phyloP scores from a whole-genome alignment of 2,888 invertebrate genomes.

The Leptinotarsa juncta region DNA sequence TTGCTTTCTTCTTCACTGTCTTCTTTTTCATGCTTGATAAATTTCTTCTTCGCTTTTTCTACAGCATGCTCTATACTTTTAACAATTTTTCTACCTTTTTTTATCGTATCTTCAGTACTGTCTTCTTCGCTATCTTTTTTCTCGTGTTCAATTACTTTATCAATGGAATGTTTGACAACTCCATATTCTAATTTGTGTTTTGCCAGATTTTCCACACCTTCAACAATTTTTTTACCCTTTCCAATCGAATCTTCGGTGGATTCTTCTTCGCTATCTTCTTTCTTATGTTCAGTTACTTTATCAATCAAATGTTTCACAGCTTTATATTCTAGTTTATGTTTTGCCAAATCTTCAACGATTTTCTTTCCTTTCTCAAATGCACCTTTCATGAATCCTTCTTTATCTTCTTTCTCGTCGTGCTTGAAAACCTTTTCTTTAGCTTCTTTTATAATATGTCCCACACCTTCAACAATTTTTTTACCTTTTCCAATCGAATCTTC shows the following conservation, averaged over 20 bases:
- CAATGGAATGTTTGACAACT: background rate
- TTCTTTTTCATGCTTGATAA: background rate
- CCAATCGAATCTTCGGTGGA: background rate
- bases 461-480: too few relatives aligned
- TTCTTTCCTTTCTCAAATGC: too few relatives aligned
- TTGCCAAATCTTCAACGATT: too few relatives aligned
- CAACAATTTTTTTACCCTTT: background rate
- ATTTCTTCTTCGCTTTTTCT: background rate
- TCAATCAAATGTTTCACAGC: background rate
- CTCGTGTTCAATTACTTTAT: background rate
- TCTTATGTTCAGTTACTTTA: background rate
- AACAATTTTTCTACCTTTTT: background rate
- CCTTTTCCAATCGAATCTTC: too few relatives aligned
- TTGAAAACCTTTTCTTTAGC: too few relatives aligned
- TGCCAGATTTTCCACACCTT: background rate
- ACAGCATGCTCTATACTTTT: background rate
- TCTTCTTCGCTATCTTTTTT: background rate
- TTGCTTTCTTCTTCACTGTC: background rate
- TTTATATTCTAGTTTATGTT: too few relatives aligned
- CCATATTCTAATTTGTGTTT: background rate
- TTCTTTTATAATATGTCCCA: too few relatives aligned
- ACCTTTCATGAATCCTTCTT: too few relatives aligned
- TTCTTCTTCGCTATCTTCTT: background rate
- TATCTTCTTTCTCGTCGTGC: too few relatives aligned
- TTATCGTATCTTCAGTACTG: background rate